Evolutionary conservation across 2,113 vertebrate genomes (phyloP).

Genomic region (Eudyptes chrysolophus): DNA sequence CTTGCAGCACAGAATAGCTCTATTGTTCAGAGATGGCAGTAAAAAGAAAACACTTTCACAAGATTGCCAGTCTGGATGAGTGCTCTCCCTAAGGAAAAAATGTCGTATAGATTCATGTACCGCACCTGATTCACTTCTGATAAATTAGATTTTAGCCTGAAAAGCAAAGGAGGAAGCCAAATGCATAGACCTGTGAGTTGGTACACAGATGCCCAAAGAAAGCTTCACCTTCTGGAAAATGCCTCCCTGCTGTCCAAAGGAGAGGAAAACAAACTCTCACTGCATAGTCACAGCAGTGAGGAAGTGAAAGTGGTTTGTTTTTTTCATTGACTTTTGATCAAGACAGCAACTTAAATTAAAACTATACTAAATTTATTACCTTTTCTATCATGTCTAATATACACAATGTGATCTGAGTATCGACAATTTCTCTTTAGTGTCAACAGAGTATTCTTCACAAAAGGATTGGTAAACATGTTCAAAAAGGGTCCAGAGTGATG

Average conservation of each 20-base stretch:
- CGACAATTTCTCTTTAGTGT: not conserved
- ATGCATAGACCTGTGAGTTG: not conserved
- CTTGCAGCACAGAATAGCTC: not conserved
- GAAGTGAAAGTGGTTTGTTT: accelerated
- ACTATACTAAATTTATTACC: not conserved
- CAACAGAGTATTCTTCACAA: not conserved
- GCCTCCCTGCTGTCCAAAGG: not conserved
- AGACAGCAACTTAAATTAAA: not conserved
- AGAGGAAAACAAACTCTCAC: not conserved
- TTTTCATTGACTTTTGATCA: not conserved
- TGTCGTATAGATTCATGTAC: not conserved
- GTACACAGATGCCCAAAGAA: not conserved
- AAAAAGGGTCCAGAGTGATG: not conserved
- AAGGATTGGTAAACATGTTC: not conserved
- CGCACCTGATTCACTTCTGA: not conserved
- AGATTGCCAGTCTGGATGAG: not conserved
- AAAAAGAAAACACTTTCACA: not conserved
- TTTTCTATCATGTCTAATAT: not conserved
- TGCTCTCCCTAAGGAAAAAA: not conserved
- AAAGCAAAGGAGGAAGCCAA: not conserved
- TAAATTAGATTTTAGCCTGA: not conserved
- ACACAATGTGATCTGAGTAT: not conserved
- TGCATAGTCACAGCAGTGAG: accelerated
- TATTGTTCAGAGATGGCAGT: not conserved
- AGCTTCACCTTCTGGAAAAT: not conserved